Percentiles rank a stretch among this genome's conserved stretches.
These are phyloP conservation scores for Macrotrachela quadricornifera DNA, from an alignment of 1,140 invertebrate genomes.

Conservation along the genomic window DNA sequence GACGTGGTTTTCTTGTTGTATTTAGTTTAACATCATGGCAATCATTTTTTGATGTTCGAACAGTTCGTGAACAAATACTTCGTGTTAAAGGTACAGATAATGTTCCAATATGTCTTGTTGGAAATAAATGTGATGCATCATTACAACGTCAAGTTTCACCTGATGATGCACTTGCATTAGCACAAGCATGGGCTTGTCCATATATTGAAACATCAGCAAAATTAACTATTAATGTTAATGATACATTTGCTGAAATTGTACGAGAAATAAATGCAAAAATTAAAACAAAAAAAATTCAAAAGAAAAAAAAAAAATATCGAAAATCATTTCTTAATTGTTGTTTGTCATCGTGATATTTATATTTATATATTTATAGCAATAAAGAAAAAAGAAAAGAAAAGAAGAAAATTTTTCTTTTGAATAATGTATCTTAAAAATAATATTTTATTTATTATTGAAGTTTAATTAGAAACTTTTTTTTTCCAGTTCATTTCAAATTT, in stretches of 20 bases:
- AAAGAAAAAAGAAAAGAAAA: too few species aligned
- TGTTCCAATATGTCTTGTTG: constrained; percentile 37
- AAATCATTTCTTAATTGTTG: too few species aligned
- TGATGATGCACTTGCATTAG: constrained; percentile 51
- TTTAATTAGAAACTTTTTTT: too few species aligned
- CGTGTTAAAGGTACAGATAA: constrained; percentile 65
- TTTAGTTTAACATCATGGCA: constrained; percentile 35
- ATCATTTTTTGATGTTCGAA: constrained; percentile 1
- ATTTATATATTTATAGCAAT: too few species aligned
- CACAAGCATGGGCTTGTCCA: constrained; percentile 79
- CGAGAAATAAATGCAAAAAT: constrained; percentile 65
- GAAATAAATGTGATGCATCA: constrained; percentile 2
- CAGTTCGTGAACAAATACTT: constrained; percentile 50
- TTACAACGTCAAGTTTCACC: constrained; percentile 49
- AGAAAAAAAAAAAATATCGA: too few species aligned
- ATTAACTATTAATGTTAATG: constrained; percentile 90
- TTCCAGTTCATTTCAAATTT: too few species aligned
- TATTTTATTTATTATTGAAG: too few species aligned
- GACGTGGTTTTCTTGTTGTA: constrained; percentile 79
- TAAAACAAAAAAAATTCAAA: too few species aligned
- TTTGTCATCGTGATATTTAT: too few species aligned
- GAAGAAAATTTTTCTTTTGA: too few species aligned
- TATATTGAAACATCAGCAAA: constrained; percentile 98
- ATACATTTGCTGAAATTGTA: constrained; percentile 96
- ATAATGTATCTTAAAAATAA: too few species aligned